Evolutionary conservation across 2,888 invertebrate genomes (phyloP), one percentile per base, ranked within the genome.

Genomic region (Brachylomia viminalis): DNA sequence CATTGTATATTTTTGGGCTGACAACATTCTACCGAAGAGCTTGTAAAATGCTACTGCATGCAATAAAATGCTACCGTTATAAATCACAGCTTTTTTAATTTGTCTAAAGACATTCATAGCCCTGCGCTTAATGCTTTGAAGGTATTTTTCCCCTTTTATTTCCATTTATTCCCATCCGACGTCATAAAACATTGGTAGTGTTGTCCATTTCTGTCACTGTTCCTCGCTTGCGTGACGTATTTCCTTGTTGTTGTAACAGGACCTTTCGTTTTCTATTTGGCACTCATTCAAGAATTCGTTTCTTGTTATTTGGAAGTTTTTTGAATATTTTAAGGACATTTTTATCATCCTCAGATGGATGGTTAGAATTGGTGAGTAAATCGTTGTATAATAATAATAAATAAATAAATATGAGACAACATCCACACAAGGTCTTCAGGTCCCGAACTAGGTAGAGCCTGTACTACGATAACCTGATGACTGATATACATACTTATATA

Each of bases 41-140:
- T 79, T 86, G 85, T 88, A 87, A 87, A 87, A 85, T 84, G 88
- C 88, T 89, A 88, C 89, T 85, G 81, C 82, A 76, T 77, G 85
- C 82, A 85, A 88, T 88, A 88, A 87, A 90, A 77, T 83, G 75
- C 82, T 85, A 84, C 76, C 82, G 78, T 86, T 86, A 94, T 94
- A 94, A 94, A 94, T 94, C 93, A 93, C 92, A 89, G 90, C 90
- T 87, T 92, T 92, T 95, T 94, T 94, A 94, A 94, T 94, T 94
- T 93, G 89, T 90, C 89, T 89, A 90, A 90, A 91, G 92, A 91
- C 93, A 90, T 93, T 91, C 90, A 89, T 90, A 86, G 90, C 87
- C 87, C 87, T 91, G 89, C 91, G 89, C 92, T 92, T 91, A 86
- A 89, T 90, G 90, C 87, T 91, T 89, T 91, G 91, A 91, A 91